Percentiles rank a stretch among this genome's conserved stretches.
Conservation (phyloP, 1,140 invertebrate genomes). For the Drosophila willistoni region DNA sequence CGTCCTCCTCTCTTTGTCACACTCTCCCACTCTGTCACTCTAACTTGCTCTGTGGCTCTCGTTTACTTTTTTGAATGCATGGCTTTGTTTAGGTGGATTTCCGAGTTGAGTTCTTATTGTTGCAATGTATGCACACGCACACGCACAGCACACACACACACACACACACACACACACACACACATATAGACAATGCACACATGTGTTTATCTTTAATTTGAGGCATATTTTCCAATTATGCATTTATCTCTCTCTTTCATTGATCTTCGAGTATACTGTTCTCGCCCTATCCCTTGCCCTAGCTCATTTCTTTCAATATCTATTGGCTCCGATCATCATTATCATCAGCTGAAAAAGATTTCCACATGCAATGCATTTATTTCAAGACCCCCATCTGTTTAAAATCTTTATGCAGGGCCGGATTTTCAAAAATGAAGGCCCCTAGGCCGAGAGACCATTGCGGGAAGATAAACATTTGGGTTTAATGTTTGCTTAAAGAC, state of each 20-base stretch:
- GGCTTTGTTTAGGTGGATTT: constrained; percentile 74
- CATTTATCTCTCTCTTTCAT: constrained; percentile 24
- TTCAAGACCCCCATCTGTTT: constrained; percentile 38
- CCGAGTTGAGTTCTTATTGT: constrained; percentile 66
- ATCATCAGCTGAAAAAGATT: constrained; percentile 16
- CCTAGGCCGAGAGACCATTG: no score
- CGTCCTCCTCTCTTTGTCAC: constrained; percentile 54
- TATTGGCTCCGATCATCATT: constrained; percentile 14
- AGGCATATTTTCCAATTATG: constrained; percentile 30
- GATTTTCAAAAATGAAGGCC: no score
- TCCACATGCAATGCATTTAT: constrained; percentile 10
- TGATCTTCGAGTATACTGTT: not conserved
- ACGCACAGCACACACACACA: constrained; percentile 6
- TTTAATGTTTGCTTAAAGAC: no score
- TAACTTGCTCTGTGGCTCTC: constrained; percentile 28
- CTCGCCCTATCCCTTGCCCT: not conserved
- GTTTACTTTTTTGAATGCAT: constrained; percentile 58
- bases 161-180: not conserved
- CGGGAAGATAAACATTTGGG: no score
- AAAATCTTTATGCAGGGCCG: constrained; percentile 7
- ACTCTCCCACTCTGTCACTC: constrained; percentile 36
- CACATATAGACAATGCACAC: not conserved
- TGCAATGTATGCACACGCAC: constrained; percentile 36
- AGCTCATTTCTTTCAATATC: not conserved
- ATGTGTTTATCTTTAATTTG: constrained; percentile 22